Conservation (phyloP, 2,888 invertebrate genomes). For the Drosophila buzzatii region DNA sequence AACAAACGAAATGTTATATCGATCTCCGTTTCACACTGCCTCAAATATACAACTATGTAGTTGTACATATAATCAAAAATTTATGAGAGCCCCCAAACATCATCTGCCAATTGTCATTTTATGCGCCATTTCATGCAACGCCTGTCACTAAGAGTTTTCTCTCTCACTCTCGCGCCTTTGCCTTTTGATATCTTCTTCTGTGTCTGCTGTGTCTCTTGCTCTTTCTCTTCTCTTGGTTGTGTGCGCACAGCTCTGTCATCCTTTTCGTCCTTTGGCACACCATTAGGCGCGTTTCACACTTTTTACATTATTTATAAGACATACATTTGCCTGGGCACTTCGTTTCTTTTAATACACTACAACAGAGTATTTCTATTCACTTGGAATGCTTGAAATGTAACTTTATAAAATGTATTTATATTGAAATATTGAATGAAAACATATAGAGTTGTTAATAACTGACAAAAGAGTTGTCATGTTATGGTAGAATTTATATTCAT, state of each 20-base stretch:
- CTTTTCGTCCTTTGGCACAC: slow-evolving; percentile 67
- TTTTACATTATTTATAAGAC: slow-evolving; percentile 79
- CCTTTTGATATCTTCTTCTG: neutral
- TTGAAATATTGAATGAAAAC: too few species aligned
- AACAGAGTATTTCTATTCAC: neutral
- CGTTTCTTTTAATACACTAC: slow-evolving; percentile 18
- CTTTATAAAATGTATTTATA: too few species aligned
- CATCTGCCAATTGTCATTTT: slow-evolving; percentile 78
- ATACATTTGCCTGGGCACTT: slow-evolving; percentile 54
- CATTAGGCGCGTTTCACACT: slow-evolving; percentile 82
- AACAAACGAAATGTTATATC: slow-evolving; percentile 63
- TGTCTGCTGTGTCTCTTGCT: too few species aligned
- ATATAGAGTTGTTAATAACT: too few species aligned
- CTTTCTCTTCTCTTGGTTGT: neutral
- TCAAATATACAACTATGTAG: slow-evolving; percentile 17
- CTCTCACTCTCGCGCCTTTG: neutral
- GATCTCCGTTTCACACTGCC: slow-evolving; percentile 34
- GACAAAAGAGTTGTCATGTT: too few species aligned
- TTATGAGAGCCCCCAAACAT: slow-evolving; percentile 52
- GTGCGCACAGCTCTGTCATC: slow-evolving; percentile 43
- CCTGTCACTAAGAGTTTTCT: slow-evolving; percentile 17
- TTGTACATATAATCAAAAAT: slow-evolving; percentile 29
- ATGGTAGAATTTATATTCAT: too few species aligned
- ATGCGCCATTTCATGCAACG: slow-evolving; percentile 70
- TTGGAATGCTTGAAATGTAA: too few species aligned